Evolutionary conservation across 2,113 vertebrate species (phyloP).

Genomic region (Rana temporaria): DNA sequence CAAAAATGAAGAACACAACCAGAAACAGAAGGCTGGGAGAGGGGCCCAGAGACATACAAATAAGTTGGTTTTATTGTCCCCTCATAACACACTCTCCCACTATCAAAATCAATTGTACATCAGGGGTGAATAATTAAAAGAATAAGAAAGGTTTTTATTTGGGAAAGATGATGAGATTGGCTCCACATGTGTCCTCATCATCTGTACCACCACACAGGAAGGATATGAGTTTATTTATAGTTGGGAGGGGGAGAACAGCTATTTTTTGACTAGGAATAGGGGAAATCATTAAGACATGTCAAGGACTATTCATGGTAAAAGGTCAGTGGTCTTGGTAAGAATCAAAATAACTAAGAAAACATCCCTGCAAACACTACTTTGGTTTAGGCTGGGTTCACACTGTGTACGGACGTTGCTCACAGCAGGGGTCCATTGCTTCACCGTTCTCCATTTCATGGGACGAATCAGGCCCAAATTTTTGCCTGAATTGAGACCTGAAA

Average conservation of each 20-base stretch:
- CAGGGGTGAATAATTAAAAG: slow-evolving; percentile 47
- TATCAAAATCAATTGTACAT: slow-evolving; percentile 58
- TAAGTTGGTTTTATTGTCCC: slow-evolving; percentile 49
- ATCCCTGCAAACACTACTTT: no score
- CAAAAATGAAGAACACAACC: slow-evolving; percentile 68
- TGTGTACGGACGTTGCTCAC: no score
- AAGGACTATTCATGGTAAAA: not conserved
- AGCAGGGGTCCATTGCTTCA: no score
- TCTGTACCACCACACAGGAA: slow-evolving; percentile 42
- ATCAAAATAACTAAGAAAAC: not conserved
- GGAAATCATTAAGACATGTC: slow-evolving; percentile 22
- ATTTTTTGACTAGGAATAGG: slow-evolving; percentile 32
- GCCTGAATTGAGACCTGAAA: no score
- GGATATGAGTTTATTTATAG: slow-evolving; percentile 51
- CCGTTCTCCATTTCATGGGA: no score
- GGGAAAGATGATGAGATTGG: slow-evolving; percentile 46
- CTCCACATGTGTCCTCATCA: slow-evolving; percentile 49
- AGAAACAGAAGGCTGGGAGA: slow-evolving; percentile 64
- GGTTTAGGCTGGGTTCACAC: no score
- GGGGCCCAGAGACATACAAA: slow-evolving; percentile 37
- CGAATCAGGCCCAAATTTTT: no score
- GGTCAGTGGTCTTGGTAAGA: not conserved
- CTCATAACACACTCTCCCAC: slow-evolving; percentile 60
- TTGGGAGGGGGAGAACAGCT: slow-evolving; percentile 9
- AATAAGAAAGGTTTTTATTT: slow-evolving; percentile 46